Evolutionary conservation across 2,888 invertebrate genomes (phyloP).

Genomic region (Athetis lepigone): DNA sequence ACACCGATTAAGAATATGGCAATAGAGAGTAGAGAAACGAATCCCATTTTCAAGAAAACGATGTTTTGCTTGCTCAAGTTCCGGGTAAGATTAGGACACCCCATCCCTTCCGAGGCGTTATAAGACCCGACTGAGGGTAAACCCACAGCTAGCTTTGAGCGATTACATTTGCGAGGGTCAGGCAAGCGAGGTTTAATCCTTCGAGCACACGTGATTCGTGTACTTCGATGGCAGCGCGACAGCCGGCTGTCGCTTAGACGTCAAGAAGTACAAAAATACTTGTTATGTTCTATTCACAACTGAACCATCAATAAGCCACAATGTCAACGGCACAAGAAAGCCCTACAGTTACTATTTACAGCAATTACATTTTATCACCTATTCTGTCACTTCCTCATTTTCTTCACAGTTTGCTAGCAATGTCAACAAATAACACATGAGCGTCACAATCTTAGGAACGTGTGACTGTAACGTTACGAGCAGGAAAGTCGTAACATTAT

Average conservation of each 20-base stretch:
- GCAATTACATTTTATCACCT: constrained; percentile 20
- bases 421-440: constrained; percentile 39
- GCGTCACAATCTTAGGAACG: constrained; percentile 43
- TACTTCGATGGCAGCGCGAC: too few relatives aligned
- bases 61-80: constrained; percentile 15
- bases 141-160: not conserved
- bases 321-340: constrained; percentile 13
- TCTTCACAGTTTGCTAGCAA: constrained; percentile 31
- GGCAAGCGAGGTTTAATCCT: not conserved
- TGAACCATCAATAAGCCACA: constrained; percentile 10
- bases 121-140: constrained; percentile 35
- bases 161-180: constrained; percentile 26
- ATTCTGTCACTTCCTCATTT: constrained; percentile 26
- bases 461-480: constrained; percentile 41
- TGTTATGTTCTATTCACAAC: too few relatives aligned
- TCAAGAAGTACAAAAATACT: too few relatives aligned
- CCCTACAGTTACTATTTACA: constrained; percentile 20
- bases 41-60: constrained; percentile 4
- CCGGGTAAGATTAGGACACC: constrained; percentile 19
- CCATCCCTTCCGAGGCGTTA: constrained; percentile 26
- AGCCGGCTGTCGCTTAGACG: too few relatives aligned
- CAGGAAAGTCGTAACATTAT: constrained; percentile 49
- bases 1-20: constrained; percentile 14
- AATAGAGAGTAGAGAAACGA: constrained; percentile 30
- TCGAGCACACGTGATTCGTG: too few relatives aligned